Conservation (phyloP, 2,113 vertebrate genomes). For the Macrotus californicus region DNA sequence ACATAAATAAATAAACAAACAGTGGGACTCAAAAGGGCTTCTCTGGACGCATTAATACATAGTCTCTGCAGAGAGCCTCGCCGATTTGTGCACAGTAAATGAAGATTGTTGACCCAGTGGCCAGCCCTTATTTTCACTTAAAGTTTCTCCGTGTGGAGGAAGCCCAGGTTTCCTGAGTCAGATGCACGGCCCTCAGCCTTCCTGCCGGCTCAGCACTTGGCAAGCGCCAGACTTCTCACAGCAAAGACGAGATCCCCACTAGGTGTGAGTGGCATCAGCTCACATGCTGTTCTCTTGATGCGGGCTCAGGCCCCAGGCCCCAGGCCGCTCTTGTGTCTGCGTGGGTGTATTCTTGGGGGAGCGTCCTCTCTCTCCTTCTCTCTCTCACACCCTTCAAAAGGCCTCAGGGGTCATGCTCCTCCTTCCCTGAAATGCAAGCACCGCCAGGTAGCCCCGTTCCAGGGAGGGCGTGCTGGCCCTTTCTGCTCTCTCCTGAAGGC, state of each 20-base stretch:
- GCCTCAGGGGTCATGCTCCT: not conserved
- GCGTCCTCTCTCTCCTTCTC: not conserved
- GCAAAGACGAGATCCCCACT: not conserved
- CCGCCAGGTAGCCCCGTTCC: conserved; percentile 15
- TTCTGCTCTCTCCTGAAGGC: not conserved
- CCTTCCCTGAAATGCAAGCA: conserved; percentile 43
- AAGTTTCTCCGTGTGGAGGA: not conserved
- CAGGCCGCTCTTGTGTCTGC: not conserved
- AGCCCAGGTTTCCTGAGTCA: not conserved
- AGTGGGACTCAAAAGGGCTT: not conserved
- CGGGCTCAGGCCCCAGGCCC: no score
- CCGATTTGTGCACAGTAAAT: not conserved
- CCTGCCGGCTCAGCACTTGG: conserved; percentile 47
- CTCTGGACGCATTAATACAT: not conserved
- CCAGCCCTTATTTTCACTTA: not conserved
- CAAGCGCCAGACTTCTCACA: not conserved
- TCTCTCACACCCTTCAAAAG: not conserved
- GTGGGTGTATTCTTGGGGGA: conserved; percentile 49
- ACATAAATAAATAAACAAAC: not conserved
- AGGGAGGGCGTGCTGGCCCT: not conserved
- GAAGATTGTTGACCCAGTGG: not conserved
- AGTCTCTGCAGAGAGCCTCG: not conserved
- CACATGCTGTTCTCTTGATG: conserved; percentile 46
- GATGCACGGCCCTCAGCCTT: not conserved
- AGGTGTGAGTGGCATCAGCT: not conserved